These are phyloP conservation scores for Psammodynastes pulverulentus DNA, from an alignment of 2,113 vertebrate species.

Conservation along the genomic window DNA sequence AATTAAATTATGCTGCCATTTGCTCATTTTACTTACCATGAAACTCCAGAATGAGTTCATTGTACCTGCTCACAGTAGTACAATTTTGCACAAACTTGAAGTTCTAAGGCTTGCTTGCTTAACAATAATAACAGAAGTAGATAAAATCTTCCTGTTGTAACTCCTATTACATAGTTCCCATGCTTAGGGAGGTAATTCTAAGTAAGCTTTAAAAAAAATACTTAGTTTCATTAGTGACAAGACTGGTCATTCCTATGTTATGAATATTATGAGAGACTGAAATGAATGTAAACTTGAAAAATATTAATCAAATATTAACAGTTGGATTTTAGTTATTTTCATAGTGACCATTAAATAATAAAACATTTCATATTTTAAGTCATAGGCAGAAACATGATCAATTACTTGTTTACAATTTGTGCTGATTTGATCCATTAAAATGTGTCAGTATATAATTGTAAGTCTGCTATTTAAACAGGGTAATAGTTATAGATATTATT, in stretches of 20 bases:
- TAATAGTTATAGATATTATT: slow-evolving; percentile 72
- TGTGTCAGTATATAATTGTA: slow-evolving; percentile 59
- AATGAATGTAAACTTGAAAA: slow-evolving; percentile 67
- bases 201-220: slow-evolving; percentile 12
- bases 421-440: slow-evolving; percentile 50
- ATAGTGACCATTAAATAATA: slow-evolving; percentile 43
- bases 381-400: slow-evolving; percentile 36
- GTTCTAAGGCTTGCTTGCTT: background rate
- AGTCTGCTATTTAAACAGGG: slow-evolving; percentile 67
- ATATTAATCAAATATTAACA: slow-evolving; percentile 52
- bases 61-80: background rate
- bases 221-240: slow-evolving; percentile 46
- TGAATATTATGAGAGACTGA: slow-evolving; percentile 59
- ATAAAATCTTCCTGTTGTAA: slow-evolving; percentile 33
- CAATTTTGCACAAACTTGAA: background rate
- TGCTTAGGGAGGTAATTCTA: slow-evolving; percentile 17
- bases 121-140: slow-evolving; percentile 18
- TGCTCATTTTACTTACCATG: background rate
- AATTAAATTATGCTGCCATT: background rate
- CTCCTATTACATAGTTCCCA: slow-evolving; percentile 38
- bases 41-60: background rate
- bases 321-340: slow-evolving; percentile 61
- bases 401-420: slow-evolving; percentile 53
- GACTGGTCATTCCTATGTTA: slow-evolving; percentile 26
- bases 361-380: slow-evolving; percentile 21